Conservation (phyloP, 2,113 vertebrate genomes). For the Dicaeum eximium region DNA sequence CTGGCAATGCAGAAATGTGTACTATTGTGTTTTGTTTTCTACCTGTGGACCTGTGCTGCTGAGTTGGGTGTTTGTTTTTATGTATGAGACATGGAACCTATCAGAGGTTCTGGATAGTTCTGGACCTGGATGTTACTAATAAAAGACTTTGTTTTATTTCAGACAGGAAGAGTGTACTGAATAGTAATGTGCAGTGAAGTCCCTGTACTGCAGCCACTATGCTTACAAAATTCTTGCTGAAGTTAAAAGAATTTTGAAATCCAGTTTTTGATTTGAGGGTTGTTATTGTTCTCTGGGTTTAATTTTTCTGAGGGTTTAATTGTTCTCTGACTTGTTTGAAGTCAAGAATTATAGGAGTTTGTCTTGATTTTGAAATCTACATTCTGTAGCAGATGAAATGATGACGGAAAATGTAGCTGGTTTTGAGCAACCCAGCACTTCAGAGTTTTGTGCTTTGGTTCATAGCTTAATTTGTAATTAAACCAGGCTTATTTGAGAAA, state of each 20-base stretch:
- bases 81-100: not conserved
- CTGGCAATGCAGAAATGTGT: not conserved
- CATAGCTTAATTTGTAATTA: not conserved
- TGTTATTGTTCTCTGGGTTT: no score
- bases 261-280: not conserved
- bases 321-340: not conserved
- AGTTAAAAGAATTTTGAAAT: not conserved
- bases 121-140: not conserved
- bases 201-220: not conserved
- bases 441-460: not conserved
- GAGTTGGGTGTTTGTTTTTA: not conserved
- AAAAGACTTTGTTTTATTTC: not conserved
- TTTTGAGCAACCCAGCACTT: not conserved
- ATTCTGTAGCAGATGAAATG: not conserved
- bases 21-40: not conserved
- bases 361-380: not conserved
- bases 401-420: not conserved
- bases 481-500: not conserved
- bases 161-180: not conserved
- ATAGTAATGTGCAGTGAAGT: not conserved
- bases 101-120: not conserved
- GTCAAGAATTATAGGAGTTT: not conserved
- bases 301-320: no score
- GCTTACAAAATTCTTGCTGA: not conserved
- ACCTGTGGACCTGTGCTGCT: not conserved